phyloP scores from a whole-genome alignment of 2,888 invertebrate genomes.

The Microctonus brassicae region DNA sequence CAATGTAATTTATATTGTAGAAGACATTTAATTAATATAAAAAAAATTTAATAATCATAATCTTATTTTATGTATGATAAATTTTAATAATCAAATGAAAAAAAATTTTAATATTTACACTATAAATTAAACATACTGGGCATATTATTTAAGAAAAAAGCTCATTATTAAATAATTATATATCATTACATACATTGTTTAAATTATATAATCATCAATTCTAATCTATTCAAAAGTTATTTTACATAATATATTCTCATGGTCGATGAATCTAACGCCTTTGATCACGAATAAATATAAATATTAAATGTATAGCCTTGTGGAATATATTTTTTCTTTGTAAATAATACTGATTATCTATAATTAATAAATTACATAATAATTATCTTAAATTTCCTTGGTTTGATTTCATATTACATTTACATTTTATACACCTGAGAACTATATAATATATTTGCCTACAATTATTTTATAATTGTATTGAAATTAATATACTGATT shows the following conservation, averaged over 20 bases:
- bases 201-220: not conserved
- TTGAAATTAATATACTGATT: too few species aligned
- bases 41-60: too few species aligned
- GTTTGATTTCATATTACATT: constrained; percentile 40
- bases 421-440: constrained; percentile 46
- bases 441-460: constrained; percentile 41
- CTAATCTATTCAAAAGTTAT: not conserved
- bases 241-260: not conserved
- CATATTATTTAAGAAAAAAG: too few species aligned
- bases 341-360: constrained; percentile 53
- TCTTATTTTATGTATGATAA: too few species aligned
- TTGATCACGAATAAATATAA: constrained; percentile 53
- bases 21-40: too few species aligned
- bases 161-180: too few species aligned
- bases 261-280: constrained; percentile 3
- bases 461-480: constrained; percentile 13
- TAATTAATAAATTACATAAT: constrained; percentile 50
- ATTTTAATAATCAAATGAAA: too few species aligned
- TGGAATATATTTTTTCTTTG: constrained; percentile 51
- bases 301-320: constrained; percentile 54
- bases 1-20: too few species aligned
- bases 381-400: constrained; percentile 24
- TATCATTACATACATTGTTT: not conserved
- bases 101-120: too few species aligned
- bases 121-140: too few species aligned